Evolutionary conservation across 2,888 invertebrate species (phyloP), one percentile per base, ranked within the genome.

Genomic region (Sphecodes monilicornis): DNA sequence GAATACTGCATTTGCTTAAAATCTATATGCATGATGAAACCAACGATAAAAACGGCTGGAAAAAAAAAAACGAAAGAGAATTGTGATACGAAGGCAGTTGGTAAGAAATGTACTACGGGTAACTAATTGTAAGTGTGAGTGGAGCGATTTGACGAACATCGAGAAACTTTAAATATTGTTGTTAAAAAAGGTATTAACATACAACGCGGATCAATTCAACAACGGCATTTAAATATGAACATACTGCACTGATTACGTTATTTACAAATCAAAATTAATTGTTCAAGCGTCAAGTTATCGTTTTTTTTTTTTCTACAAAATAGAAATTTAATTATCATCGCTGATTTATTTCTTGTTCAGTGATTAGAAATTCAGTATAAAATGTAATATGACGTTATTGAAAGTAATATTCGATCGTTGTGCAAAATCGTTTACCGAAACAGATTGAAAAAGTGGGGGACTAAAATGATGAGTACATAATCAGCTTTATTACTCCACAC

Each of bases 1-100:
- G 91, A 94, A 94, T 94, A 94, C 93, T 93, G 92, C 92, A 91
- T 90, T 90, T 91, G 90, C 91, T 90, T 93, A 91, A 87, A 90
- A 89, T 88, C 91, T 92, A 88, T 80, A 84, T 88, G 86, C 86
- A 76, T 86, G 85, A 70, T 77, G 74, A 88, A 86, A 36, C 79
- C 73, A 78, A 85, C 82, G 72, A 54, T 46, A 50, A 82, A 79
- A 88, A 82, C 88, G 82, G 78, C 77, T 69, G 84, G n/a, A n/a
- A n/a, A n/a, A 41, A 1, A 86, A 82, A 76, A 82, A 88, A 86
- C 82, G 80, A 88, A 88, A 76, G 4, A 77, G 71, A 39, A 36
- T n/a, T n/a, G n/a, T 66, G 43, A 57, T 80, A 78, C 72, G 60
- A 72, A 78, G 75, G 77, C 69, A 74, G 80, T 78, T 70, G 75